Evolutionary conservation across 2,888 invertebrate genomes (phyloP).

Genomic region (Torymus auratus): DNA sequence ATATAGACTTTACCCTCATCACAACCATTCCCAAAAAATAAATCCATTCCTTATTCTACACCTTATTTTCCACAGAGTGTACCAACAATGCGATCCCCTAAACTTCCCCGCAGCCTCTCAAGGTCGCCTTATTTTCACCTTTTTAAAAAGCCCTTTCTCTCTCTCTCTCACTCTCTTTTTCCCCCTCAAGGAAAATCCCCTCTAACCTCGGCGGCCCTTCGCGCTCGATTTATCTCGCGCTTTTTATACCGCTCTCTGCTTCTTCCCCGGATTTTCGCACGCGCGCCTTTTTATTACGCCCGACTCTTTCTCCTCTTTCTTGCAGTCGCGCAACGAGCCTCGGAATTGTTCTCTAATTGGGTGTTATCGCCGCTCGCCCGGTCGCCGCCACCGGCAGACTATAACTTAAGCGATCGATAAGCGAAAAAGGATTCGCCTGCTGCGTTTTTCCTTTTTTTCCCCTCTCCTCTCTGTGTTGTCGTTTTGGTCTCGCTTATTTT

Average conservation of each 20-base stretch:
- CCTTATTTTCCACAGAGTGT: too few species aligned
- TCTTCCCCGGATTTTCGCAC: conserved; percentile 21
- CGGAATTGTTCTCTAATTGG: conserved; percentile 54
- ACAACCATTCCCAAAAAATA: too few species aligned
- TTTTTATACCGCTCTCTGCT: conserved; percentile 36
- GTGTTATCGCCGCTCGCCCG: conserved; percentile 15
- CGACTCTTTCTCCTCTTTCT: conserved; percentile 6
- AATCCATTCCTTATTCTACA: too few species aligned
- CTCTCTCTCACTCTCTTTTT: background rate
- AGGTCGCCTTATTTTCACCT: too few species aligned
- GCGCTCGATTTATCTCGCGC: conserved; percentile 42
- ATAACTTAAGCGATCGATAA: conserved; percentile 45
- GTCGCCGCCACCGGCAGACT: background rate
- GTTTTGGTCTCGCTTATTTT: background rate
- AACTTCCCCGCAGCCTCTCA: too few species aligned
- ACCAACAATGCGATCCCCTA: too few species aligned
- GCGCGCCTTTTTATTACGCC: conserved; percentile 12
- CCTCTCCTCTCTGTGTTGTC: background rate
- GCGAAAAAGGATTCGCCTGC: conserved; percentile 25
- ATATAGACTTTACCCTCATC: too few species aligned
- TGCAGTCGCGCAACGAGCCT: conserved; percentile 27
- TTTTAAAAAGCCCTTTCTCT: background rate
- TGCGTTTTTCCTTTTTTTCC: background rate
- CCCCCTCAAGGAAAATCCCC: too few species aligned
- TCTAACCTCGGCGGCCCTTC: conserved; percentile 3